These are phyloP conservation scores for Sebastes vulpes DNA, from an alignment of 2,797 vertebrate species.

Conservation along the genomic window DNA sequence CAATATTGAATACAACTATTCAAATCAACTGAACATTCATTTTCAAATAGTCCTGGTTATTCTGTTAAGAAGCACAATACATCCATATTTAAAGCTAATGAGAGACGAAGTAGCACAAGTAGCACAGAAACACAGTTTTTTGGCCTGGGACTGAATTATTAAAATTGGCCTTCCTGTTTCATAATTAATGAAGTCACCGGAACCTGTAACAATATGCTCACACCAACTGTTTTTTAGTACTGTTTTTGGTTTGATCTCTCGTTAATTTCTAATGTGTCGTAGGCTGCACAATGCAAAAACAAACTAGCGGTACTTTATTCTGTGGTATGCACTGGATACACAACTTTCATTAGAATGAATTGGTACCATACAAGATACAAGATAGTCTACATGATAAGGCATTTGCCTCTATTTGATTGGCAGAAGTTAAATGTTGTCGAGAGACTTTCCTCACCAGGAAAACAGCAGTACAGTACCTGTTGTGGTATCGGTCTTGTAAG, in stretches of 20 bases:
- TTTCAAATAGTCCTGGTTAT: neutral
- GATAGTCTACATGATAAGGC: neutral
- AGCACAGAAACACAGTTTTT: no score
- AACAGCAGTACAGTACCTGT: neutral
- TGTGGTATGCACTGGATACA: no score
- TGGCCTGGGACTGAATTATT: no score
- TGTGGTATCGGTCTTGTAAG: neutral
- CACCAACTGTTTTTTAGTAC: no score
- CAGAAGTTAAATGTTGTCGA: neutral
- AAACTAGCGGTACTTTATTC: no score
- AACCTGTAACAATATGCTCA: no score
- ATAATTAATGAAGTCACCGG: neutral
- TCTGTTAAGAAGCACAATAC: neutral
- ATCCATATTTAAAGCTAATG: neutral
- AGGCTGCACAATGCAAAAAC: no score
- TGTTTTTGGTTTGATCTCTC: no score
- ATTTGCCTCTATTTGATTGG: neutral
- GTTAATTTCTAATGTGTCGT: no score
- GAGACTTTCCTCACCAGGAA: neutral
- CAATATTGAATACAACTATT: neutral
- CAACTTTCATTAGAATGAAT: no score
- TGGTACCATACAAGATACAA: neutral
- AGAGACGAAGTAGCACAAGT: neutral
- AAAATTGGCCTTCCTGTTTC: neutral
- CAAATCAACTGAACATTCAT: neutral